Evolutionary conservation across 2,888 invertebrate species (phyloP).

Genomic region (Axea sp.): DNA sequence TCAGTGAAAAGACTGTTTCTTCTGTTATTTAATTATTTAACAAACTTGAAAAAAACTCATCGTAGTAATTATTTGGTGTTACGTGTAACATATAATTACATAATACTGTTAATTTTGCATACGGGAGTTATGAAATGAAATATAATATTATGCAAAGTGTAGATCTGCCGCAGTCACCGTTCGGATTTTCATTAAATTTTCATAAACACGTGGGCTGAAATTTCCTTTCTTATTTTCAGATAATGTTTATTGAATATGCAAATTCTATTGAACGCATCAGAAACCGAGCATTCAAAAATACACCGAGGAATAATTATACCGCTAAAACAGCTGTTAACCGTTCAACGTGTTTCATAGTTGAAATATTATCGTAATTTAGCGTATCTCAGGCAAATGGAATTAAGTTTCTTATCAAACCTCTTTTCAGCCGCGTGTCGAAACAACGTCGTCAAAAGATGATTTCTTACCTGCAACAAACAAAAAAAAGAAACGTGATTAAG

Average conservation of each 20-base stretch:
- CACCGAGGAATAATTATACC: slow-evolving; percentile 29
- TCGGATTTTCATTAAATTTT: slow-evolving; percentile 37
- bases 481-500: slow-evolving; percentile 4
- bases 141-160: slow-evolving; percentile 16
- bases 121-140: no score
- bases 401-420: slow-evolving; percentile 19
- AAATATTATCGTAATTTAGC: slow-evolving; percentile 11
- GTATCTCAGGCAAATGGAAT: neutral
- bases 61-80: no score
- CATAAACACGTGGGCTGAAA: slow-evolving; percentile 28
- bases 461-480: slow-evolving; percentile 68
- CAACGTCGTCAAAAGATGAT: slow-evolving; percentile 17
- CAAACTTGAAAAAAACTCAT: no score
- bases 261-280: slow-evolving; percentile 9
- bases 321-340: slow-evolving; percentile 10
- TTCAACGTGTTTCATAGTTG: slow-evolving; percentile 29
- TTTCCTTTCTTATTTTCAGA: slow-evolving; percentile 30
- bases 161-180: neutral
- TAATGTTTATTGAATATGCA: slow-evolving; percentile 50
- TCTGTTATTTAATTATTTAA: no score
- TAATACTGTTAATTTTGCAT: no score
- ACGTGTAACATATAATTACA: no score
- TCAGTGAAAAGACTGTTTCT: no score
- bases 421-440: neutral
- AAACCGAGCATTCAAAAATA: slow-evolving; percentile 3